Evolutionary conservation across 2,888 invertebrate genomes (phyloP).

Genomic region (Sinelater perroti): DNA sequence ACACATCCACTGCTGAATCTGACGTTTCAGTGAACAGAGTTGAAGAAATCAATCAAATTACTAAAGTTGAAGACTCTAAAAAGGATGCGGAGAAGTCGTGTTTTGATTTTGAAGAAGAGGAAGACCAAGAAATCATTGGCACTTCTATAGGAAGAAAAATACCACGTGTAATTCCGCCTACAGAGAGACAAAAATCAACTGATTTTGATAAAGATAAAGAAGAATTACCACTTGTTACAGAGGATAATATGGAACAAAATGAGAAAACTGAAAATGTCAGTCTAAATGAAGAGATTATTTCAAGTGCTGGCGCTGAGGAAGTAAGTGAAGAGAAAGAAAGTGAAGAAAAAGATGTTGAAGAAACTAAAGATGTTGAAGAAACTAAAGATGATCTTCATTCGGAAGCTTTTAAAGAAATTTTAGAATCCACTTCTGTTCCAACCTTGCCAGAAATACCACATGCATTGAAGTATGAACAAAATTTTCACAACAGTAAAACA

Average conservation of each 20-base stretch:
- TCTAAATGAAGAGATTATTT: background rate
- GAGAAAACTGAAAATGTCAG: slow-evolving; percentile 5
- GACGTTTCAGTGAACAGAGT: slow-evolving; percentile 37
- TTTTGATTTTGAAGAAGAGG: slow-evolving; percentile 82
- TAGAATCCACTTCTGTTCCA: slow-evolving; percentile 69
- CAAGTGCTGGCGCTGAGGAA: background rate
- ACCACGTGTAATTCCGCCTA: slow-evolving; percentile 65
- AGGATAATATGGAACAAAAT: slow-evolving; percentile 13
- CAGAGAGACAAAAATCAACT: slow-evolving; percentile 57
- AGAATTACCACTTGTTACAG: slow-evolving; percentile 43
- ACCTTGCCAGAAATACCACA: slow-evolving; percentile 66
- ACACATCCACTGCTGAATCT: slow-evolving; percentile 40
- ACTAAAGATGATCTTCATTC: slow-evolving; percentile 53
- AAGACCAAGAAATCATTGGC: slow-evolving; percentile 65
- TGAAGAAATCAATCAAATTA: background rate
- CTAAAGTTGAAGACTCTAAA: slow-evolving; percentile 1
- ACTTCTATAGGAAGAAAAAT: slow-evolving; percentile 68
- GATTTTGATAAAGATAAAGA: slow-evolving; percentile 58
- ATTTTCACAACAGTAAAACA: slow-evolving; percentile 57
- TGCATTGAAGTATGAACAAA: slow-evolving; percentile 54
- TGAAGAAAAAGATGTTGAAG: background rate
- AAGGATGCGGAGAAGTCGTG: slow-evolving; percentile 65
- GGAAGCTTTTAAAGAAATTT: slow-evolving; percentile 68
- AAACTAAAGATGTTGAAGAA: background rate
- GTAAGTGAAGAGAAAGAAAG: slow-evolving; percentile 23